These are phyloP conservation scores for Haliclystus octoradiatus DNA, from an alignment of 30 jellyfish, hydroid and myxozoan genomes.

Conservation along the genomic window DNA sequence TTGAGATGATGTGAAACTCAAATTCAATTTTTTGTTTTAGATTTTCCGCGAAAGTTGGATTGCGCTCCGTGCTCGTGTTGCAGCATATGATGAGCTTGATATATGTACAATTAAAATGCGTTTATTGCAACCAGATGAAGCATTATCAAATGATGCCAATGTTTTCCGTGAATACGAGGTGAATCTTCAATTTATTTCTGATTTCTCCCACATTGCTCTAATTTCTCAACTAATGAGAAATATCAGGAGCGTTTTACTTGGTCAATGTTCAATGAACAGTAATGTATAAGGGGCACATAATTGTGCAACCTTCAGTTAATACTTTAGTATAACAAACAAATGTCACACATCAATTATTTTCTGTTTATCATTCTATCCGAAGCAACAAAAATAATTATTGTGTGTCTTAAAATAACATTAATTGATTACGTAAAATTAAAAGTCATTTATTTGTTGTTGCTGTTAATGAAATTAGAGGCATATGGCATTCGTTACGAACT, in stretches of 20 bases:
- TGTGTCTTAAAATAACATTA: too few relatives aligned
- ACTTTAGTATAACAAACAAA: too few relatives aligned
- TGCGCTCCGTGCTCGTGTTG: constrained; percentile 59
- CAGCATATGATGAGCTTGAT: constrained; percentile 78
- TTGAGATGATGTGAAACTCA: background rate
- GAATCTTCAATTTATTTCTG: background rate
- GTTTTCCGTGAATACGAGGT: constrained; percentile 41
- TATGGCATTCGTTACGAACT: too few relatives aligned
- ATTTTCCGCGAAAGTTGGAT: constrained; percentile 41
- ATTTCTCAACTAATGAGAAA: background rate
- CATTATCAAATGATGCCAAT: constrained; percentile 21
- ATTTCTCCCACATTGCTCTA: background rate
- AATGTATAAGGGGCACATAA: too few relatives aligned
- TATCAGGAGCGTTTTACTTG: background rate
- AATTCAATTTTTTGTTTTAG: constrained; percentile 19
- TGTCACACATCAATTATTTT: too few relatives aligned
- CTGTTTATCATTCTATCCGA: too few relatives aligned
- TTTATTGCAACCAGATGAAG: constrained; percentile 33
- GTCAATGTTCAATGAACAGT: too few relatives aligned
- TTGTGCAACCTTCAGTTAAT: too few relatives aligned
- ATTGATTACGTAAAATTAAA: too few relatives aligned
- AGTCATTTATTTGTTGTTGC: too few relatives aligned
- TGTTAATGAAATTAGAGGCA: too few relatives aligned
- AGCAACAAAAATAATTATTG: too few relatives aligned
- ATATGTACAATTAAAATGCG: constrained; percentile 70